phyloP scores from a whole-genome alignment of 2,113 vertebrate genomes.

The Monarcha castaneiventris region DNA sequence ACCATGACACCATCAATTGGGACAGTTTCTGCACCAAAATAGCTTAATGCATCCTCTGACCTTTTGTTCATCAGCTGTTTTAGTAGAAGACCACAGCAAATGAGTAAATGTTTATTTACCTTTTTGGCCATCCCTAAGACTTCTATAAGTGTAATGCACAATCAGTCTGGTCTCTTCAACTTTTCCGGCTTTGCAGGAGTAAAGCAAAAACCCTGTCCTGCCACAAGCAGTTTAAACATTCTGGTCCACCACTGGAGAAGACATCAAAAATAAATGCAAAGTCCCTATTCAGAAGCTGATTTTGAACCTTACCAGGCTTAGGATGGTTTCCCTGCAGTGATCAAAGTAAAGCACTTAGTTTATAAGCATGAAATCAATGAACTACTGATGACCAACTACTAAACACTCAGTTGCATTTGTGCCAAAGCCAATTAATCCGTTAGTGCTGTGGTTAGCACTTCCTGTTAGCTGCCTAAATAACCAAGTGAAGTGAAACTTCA shows the following conservation, averaged over 20 bases:
- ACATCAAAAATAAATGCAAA: neutral
- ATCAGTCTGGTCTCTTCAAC: neutral
- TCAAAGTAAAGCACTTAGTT: neutral
- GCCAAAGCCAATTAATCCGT: constrained; percentile 16
- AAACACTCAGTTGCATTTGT: neutral
- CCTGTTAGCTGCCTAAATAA: constrained; percentile 34
- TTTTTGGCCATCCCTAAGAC: neutral
- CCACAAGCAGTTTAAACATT: neutral
- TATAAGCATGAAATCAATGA: neutral
- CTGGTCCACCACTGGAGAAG: neutral
- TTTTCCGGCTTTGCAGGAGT: neutral
- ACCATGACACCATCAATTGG: neutral
- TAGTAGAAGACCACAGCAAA: neutral
- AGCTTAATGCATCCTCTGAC: neutral
- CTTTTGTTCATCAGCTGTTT: neutral
- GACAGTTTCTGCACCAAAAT: neutral
- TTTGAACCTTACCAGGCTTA: neutral
- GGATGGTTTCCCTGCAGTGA: neutral
- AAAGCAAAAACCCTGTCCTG: neutral
- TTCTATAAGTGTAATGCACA: neutral
- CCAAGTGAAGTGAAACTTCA: constrained; percentile 43
- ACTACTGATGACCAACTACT: neutral
- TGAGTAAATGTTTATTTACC: neutral
- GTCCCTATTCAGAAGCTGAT: neutral
- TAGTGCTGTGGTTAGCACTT: constrained; percentile 20